Evolutionary conservation across 2,797 vertebrate genomes (phyloP), one percentile per base, ranked within the genome.

Genomic region (Alca torda): DNA sequence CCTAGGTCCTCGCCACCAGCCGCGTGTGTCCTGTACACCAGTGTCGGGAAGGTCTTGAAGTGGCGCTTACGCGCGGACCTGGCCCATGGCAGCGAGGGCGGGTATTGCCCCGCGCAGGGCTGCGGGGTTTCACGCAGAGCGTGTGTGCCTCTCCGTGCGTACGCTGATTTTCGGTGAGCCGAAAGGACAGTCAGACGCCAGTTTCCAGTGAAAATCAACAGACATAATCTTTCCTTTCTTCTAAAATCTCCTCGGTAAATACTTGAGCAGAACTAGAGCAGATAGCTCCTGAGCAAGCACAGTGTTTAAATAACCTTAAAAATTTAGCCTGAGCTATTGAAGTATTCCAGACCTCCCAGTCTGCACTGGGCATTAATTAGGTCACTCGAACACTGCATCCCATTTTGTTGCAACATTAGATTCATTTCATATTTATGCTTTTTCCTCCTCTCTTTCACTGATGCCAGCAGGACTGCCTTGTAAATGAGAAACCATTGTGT

Each of bases 401-500:
- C 45, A 25, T 94, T 96, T 93, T 92, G 68, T 97, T 89, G 83
- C 95, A 90, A 96, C 73, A 79, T 96, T 90, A 76, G 70, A 92
- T 94, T 95, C 37, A 51, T 93, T 93, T 97, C 75, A 76, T 93
- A 94, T 87, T 96, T 93, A 72, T 92, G 74, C 93, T 83, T 35
- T 97, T 97, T 95, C 75, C 48, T 69, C 41, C 74, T 95, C 72
- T 87, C 68, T 97, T 96, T 90, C 85, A 75, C 56, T 65, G 77
- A 89, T 81, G 35, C 84, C 95, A 96, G 69, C 84, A 94, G 89
- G 83, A 84, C 87, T 93, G 85, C 67, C 78, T 94, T 96, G 78
- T 96, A 96, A 96, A 96, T 95, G 90, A 95, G 84, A 92, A 90
- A 74, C 81, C 54, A 72, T 96, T 97, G 81, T 94, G 68, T 96